Conservation (phyloP, 2,113 vertebrate species). For the Megaceryle torquata region DNA sequence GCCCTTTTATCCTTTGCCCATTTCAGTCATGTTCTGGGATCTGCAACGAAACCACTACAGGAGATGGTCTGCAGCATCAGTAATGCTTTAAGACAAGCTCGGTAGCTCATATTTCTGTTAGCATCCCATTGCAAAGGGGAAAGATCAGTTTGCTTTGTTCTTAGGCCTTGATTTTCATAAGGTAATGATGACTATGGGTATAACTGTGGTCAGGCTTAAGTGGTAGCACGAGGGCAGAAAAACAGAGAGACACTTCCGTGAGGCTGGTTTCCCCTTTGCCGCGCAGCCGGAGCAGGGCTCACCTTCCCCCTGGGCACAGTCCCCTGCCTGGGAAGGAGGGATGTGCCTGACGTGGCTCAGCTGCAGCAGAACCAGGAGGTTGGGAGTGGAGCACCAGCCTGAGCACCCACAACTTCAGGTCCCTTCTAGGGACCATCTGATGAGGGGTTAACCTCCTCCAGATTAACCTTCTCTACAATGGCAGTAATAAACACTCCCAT, state of each 20-base stretch:
- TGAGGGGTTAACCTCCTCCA: background rate
- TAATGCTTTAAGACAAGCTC: conserved; percentile 38
- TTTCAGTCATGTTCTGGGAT: conserved; percentile 63
- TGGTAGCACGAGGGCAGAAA: background rate
- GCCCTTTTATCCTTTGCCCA: conserved; percentile 58
- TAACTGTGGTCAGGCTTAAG: conserved; percentile 39
- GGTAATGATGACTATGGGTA: conserved; percentile 26
- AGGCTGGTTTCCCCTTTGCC: background rate
- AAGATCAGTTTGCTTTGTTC: conserved; percentile 43
- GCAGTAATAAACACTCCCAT: background rate
- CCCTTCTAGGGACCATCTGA: background rate
- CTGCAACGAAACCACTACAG: conserved; percentile 48
- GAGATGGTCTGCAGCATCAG: conserved; percentile 58
- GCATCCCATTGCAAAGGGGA: conserved; percentile 3
- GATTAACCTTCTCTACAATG: background rate
- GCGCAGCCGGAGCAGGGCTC: accelerated
- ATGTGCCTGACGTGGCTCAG: accelerated
- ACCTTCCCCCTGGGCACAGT: accelerated
- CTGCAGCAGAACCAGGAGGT: accelerated
- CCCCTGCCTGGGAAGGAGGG: background rate
- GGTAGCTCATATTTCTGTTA: conserved; percentile 37
- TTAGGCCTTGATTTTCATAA: conserved; percentile 41
- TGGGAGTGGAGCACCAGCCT: accelerated
- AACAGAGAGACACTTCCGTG: background rate
- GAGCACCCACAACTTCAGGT: accelerated